Conservation (phyloP, 2,113 vertebrate genomes). For the Ardeotis arabs region DNA sequence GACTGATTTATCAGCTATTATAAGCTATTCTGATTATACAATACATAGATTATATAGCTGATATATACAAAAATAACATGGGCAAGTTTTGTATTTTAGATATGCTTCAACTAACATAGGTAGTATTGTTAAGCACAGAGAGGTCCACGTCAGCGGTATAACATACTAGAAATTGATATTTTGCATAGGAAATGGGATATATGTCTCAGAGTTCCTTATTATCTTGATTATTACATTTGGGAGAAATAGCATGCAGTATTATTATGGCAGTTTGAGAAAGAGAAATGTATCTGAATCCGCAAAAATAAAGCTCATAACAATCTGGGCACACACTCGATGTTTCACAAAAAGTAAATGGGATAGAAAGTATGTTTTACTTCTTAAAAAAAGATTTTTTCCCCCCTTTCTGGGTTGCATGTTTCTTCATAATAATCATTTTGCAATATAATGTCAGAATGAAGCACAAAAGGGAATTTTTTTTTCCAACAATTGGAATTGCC, state of each 20-base stretch:
- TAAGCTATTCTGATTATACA: neutral
- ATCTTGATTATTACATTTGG: conserved; percentile 18
- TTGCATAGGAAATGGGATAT: neutral
- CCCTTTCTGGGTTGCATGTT: conserved; percentile 9
- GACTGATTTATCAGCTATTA: neutral
- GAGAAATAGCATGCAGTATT: conserved; percentile 5
- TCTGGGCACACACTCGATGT: neutral
- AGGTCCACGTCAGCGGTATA: neutral
- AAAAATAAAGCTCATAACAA: neutral
- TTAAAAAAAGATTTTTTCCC: neutral
- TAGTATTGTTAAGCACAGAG: neutral
- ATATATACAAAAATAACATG: neutral
- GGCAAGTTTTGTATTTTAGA: neutral
- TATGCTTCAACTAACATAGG: neutral
- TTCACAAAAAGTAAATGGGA: conserved; percentile 47
- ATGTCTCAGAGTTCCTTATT: neutral
- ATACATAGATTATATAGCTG: neutral
- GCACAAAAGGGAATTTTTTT: conserved; percentile 64
- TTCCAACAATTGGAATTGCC: conserved; percentile 76
- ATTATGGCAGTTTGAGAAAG: conserved; percentile 22
- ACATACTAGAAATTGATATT: neutral
- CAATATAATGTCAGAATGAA: conserved; percentile 72
- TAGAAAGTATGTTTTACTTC: conserved; percentile 1
- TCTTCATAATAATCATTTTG: conserved; percentile 71
- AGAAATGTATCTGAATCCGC: conserved; percentile 14